A percentile compares a stretch with the other conserved stretches of the same genome.
Conservation (phyloP, 30 jellyfish, hydroid and myxozoan species). For the Turritopsis dohrnii region DNA sequence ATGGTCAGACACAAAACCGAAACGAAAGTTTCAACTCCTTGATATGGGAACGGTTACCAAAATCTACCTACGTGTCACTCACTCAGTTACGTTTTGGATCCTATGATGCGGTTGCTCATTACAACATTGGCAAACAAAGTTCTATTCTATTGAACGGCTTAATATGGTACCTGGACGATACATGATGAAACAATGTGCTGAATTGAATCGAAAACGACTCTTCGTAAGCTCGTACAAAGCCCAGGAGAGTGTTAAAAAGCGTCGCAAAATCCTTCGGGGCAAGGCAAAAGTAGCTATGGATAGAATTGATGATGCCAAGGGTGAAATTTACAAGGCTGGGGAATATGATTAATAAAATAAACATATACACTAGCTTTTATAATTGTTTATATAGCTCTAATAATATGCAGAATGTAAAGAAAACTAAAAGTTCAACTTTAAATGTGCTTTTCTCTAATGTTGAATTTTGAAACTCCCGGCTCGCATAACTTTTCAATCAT, state of each 20-base stretch:
- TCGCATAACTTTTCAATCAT: too few species aligned
- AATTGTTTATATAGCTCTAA: too few species aligned
- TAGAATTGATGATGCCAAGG: background rate
- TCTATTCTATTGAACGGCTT: background rate
- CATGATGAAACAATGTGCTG: background rate
- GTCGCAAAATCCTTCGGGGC: background rate
- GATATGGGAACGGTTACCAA: background rate
- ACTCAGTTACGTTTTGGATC: background rate
- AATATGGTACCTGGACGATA: background rate
- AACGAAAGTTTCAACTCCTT: background rate
- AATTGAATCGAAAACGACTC: background rate
- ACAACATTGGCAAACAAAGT: background rate
- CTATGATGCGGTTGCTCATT: background rate
- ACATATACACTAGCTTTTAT: too few species aligned
- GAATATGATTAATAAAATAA: too few species aligned
- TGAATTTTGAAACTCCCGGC: too few species aligned
- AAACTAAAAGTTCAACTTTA: too few species aligned
- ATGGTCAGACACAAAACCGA: background rate
- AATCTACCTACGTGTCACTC: background rate
- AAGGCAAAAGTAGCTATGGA: background rate
- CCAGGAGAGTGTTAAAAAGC: background rate
- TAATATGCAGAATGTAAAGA: too few species aligned
- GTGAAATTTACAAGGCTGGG: background rate
- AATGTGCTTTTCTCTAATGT: too few species aligned
- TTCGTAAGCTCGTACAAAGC: background rate